Conservation (phyloP, 2,888 invertebrate species). For the Cryptosula pallasiana region DNA sequence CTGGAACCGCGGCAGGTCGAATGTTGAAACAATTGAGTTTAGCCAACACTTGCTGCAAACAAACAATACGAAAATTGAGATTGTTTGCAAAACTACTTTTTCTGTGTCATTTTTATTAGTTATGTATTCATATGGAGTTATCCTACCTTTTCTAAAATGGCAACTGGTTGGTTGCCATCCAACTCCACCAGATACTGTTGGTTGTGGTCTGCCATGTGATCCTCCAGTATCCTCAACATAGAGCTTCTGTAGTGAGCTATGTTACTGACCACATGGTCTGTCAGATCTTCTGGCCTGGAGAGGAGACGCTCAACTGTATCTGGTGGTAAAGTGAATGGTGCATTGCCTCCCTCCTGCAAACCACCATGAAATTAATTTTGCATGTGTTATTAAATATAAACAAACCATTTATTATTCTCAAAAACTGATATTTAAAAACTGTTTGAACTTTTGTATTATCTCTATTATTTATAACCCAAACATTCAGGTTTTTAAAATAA, state of each 20-base stretch:
- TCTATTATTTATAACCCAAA: too few species aligned
- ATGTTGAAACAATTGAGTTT: conserved; percentile 46
- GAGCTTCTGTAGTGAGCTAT: conserved; percentile 45
- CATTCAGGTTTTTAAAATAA: too few species aligned
- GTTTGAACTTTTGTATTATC: too few species aligned
- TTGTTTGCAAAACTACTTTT: too few species aligned
- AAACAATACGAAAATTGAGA: too few species aligned
- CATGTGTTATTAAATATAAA: too few species aligned
- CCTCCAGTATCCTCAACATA: conserved; percentile 49
- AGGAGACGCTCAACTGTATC: conserved; percentile 48
- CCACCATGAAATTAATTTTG: too few species aligned
- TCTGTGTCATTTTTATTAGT: too few species aligned
- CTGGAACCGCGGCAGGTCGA: conserved; percentile 45
- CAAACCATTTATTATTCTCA: too few species aligned
- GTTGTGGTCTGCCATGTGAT: conserved; percentile 53
- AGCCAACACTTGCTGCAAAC: conserved; percentile 48
- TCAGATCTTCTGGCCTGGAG: conserved; percentile 48
- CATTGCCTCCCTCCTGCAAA: conserved; percentile 22
- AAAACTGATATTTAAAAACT: too few species aligned
- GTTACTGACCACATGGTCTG: conserved; percentile 39
- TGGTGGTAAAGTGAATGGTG: conserved; percentile 36
- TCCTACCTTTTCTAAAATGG: conserved; percentile 43
- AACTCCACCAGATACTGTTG: conserved; percentile 51
- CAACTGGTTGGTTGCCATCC: conserved; percentile 46
- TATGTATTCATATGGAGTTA: too few species aligned